Percentiles rank a stretch among this genome's conserved stretches.
Evolutionary conservation across 2,113 vertebrate species (phyloP).

Genomic region (Podocnemis expansa): DNA sequence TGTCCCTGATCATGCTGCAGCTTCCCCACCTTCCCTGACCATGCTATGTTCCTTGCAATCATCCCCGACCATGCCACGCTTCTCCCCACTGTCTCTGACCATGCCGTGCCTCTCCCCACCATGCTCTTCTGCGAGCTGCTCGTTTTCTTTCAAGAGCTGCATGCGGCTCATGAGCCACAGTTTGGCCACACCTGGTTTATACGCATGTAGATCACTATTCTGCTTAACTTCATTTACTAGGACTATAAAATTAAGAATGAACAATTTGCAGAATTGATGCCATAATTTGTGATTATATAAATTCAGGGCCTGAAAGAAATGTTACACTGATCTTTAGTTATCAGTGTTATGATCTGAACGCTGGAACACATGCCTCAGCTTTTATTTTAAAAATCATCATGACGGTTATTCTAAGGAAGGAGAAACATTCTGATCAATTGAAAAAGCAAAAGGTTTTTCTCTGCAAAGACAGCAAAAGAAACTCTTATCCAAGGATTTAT

Average conservation of each 20-base stretch:
- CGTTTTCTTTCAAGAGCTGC: too few species aligned
- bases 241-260: neutral
- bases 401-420: neutral
- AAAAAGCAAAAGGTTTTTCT: neutral
- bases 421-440: neutral
- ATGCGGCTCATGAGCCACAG: too few species aligned
- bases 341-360: neutral
- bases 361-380: neutral
- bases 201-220: neutral
- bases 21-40: too few species aligned
- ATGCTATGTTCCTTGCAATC: too few species aligned
- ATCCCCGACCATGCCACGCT: too few species aligned
- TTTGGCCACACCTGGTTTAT: too few species aligned
- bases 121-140: too few species aligned
- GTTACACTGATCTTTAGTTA: neutral
- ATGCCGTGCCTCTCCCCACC: too few species aligned
- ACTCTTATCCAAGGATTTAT: neutral
- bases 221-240: neutral
- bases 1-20: too few species aligned
- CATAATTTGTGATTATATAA: neutral
- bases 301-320: neutral
- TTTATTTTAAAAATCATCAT: neutral
- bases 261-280: neutral
- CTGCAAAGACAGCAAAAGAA: neutral
- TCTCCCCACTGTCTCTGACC: too few species aligned